Evolutionary conservation across 2,888 invertebrate species (phyloP).

Genomic region (Microchrysa polita): DNA sequence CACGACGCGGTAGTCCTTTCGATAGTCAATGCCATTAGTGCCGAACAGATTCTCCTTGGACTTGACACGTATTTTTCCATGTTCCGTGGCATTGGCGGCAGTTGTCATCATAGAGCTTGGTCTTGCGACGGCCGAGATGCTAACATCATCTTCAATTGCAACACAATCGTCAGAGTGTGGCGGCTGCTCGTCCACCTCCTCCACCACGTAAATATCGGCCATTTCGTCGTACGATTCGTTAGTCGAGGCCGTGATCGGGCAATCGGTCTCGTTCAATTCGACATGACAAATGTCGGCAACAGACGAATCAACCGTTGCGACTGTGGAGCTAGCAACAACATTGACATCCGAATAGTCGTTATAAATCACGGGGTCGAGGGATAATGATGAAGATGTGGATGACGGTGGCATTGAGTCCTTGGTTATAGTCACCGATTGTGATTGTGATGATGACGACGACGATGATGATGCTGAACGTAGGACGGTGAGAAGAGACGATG

Average conservation of each 20-base stretch:
- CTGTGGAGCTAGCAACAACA: too few species aligned
- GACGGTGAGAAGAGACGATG: background rate
- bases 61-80: slow-evolving; percentile 51
- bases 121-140: too few species aligned
- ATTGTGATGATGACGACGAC: too few species aligned
- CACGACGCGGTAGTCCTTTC: background rate
- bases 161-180: background rate
- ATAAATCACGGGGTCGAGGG: background rate
- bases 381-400: too few species aligned
- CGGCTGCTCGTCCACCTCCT: background rate
- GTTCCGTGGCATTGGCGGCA: background rate
- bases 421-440: too few species aligned
- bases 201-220: slow-evolving; percentile 17
- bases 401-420: too few species aligned
- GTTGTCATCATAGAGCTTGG: background rate
- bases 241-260: background rate
- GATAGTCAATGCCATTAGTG: slow-evolving; percentile 27
- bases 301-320: too few species aligned
- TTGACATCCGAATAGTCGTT: too few species aligned
- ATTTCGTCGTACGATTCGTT: slow-evolving; percentile 11
- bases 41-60: slow-evolving; percentile 50
- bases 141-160: background rate
- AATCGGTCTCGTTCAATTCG: slow-evolving; percentile 54
- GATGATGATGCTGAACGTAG: slow-evolving; percentile 32
- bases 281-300: slow-evolving; percentile 49